A percentile compares a stretch with the other conserved stretches of the same genome.
Conservation (phyloP, 92 coral and sea anemone species). For the Montipora capitata region DNA sequence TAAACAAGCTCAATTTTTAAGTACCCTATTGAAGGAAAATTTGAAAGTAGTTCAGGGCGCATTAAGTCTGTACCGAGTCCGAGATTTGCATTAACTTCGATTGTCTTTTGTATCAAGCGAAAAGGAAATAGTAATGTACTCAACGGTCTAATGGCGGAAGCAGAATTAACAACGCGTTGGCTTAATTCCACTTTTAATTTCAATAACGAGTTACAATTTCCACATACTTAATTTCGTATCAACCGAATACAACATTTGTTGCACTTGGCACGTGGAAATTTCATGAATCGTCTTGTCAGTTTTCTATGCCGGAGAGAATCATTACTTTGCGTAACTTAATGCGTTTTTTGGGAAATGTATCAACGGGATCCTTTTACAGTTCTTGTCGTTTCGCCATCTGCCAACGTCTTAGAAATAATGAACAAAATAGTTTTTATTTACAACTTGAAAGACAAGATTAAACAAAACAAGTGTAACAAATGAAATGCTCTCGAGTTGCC, state of each 20-base stretch:
- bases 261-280: neutral
- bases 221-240: neutral
- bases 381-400: slow-evolving; percentile 25
- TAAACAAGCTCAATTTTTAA: neutral
- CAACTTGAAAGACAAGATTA: slow-evolving; percentile 36
- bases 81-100: neutral
- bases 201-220: neutral
- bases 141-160: no score
- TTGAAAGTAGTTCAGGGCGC: no score
- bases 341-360: neutral
- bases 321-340: neutral
- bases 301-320: no score
- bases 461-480: slow-evolving; percentile 5
- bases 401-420: slow-evolving; percentile 24
- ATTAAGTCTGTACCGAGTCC: no score
- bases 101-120: neutral
- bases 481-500: slow-evolving; percentile 39
- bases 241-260: neutral
- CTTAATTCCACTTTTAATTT: neutral
- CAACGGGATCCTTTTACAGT: slow-evolving; percentile 20
- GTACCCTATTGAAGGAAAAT: neutral
- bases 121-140: neutral
- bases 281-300: neutral
- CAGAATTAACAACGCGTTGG: neutral
- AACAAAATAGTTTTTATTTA: slow-evolving; percentile 39